phyloP scores from a whole-genome alignment of 2,113 vertebrate genomes.

The Prunella fulvescens region DNA sequence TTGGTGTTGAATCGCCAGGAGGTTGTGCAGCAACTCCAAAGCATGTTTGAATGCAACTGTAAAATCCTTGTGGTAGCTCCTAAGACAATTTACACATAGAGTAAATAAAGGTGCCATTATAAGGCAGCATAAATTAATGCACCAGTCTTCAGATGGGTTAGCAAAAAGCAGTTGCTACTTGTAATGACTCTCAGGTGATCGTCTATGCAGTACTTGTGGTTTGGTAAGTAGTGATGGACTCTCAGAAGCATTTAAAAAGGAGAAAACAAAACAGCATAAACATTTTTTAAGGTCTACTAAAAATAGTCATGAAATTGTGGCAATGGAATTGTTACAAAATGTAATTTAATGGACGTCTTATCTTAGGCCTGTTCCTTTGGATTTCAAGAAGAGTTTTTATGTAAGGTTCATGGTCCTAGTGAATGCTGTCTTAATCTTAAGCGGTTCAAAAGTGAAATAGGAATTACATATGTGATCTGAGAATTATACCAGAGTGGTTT shows the following conservation, averaged over 20 bases:
- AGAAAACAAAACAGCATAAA: not conserved
- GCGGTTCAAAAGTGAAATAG: not conserved
- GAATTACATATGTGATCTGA: constrained; percentile 20
- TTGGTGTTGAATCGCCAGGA: not conserved
- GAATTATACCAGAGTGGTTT: constrained; percentile 10
- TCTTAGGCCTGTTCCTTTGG: not conserved
- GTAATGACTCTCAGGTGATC: not conserved
- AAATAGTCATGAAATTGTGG: not conserved
- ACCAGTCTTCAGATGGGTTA: not conserved
- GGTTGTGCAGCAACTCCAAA: not conserved
- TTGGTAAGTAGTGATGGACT: not conserved
- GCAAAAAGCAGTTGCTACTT: not conserved
- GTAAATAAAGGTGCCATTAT: not conserved
- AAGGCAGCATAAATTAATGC: not conserved
- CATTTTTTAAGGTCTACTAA: not conserved
- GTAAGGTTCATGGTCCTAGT: constrained; percentile 15
- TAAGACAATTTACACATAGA: not conserved
- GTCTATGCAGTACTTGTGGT: not conserved
- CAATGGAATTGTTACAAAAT: not conserved
- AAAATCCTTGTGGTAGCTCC: not conserved
- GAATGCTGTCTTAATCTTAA: constrained; percentile 6
- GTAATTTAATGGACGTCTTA: not conserved
- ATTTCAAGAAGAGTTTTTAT: constrained; percentile 46
- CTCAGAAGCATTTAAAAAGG: not conserved
- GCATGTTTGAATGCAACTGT: not conserved